Evolutionary conservation across 2,797 vertebrate species (phyloP), one percentile per base, ranked within the genome.

Genomic region (Tamandua tetradactyla): DNA sequence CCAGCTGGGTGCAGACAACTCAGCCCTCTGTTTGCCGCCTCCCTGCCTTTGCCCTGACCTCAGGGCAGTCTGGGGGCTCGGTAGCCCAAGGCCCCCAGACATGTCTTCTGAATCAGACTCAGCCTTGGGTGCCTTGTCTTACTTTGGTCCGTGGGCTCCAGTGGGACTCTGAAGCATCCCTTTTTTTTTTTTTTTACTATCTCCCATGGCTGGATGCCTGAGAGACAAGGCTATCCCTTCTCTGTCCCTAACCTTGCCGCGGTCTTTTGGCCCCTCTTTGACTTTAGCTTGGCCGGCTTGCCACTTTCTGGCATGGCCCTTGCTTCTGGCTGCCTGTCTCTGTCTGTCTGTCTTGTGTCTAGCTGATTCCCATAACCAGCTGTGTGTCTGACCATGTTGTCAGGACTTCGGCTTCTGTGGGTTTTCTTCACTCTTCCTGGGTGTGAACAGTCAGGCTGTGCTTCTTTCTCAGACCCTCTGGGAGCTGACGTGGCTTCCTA

Each of bases 171-270:
- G 59, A 22, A 20, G 18, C 2, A n/a, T 17, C 47, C 66, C 81
- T 83, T 44, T 25, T 27, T n/a, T n/a, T n/a, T n/a, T n/a, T n/a
- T n/a, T n/a, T n/a, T n/a, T 49, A 72, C 52, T 2, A 35, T 62
- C 57, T 57, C 13, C 22, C 30, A 1, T 20, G 27, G 14, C 64
- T 59, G 68, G 84, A 5, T 55, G 52, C 25, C 55, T 52, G 81
- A 40, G 37, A 17, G 55, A 35, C 32, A 27, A 2, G 22, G 55
- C 13, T 59, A 35, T 76, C 9, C 42, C 71, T 47, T 37, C 47
- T 64, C 44, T 11, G 37, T 42, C 62, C 55, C 87, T 74, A 62
- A 89, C 87, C 95, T 90, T 86, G 91, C 75, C 25, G 22, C 75
- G 22, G 25, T 90, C 40, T 87, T 35, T 61, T 1, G 10, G 12